These are phyloP conservation scores for Meteorus colon DNA, from an alignment of 2,888 invertebrate genomes.

Conservation along the genomic window DNA sequence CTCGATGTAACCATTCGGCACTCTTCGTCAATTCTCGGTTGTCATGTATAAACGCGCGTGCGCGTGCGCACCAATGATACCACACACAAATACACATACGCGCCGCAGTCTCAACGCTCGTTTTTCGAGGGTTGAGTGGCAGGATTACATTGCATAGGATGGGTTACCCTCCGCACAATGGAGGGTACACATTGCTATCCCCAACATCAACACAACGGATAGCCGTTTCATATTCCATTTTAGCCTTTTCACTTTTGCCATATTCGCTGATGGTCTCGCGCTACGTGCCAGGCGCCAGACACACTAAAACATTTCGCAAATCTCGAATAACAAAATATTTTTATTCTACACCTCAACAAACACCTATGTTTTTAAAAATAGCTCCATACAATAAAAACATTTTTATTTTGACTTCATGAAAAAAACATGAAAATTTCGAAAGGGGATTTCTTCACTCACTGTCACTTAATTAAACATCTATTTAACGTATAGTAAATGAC, in stretches of 20 bases:
- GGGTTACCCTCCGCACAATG: conserved; percentile 47
- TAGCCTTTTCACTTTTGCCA: conserved; percentile 42
- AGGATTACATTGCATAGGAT: conserved; percentile 57
- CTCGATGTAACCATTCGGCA: conserved; percentile 62
- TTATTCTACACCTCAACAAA: background rate
- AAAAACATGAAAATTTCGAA: background rate
- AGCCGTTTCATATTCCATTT: conserved; percentile 60
- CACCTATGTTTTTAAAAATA: conserved; percentile 11
- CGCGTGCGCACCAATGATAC: conserved; percentile 26
- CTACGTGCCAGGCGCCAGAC: background rate
- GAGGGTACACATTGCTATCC: conserved; percentile 37
- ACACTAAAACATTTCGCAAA: conserved; percentile 21
- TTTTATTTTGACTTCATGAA: too few relatives aligned
- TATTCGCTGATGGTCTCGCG: conserved; percentile 8
- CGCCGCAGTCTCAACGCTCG: conserved; percentile 37
- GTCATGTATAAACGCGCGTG: conserved; percentile 26
- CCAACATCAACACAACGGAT: conserved; percentile 57
- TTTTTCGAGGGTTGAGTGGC: conserved; percentile 53
- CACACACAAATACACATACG: conserved; percentile 9
- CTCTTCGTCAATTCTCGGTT: conserved; percentile 54
- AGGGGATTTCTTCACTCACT: background rate
- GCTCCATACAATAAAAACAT: too few relatives aligned
- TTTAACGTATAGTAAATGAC: conserved; percentile 31
- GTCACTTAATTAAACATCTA: conserved; percentile 26
- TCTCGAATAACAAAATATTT: conserved; percentile 31